Conservation (phyloP, 2,797 vertebrate species). For the Coracias cyanogaster region DNA sequence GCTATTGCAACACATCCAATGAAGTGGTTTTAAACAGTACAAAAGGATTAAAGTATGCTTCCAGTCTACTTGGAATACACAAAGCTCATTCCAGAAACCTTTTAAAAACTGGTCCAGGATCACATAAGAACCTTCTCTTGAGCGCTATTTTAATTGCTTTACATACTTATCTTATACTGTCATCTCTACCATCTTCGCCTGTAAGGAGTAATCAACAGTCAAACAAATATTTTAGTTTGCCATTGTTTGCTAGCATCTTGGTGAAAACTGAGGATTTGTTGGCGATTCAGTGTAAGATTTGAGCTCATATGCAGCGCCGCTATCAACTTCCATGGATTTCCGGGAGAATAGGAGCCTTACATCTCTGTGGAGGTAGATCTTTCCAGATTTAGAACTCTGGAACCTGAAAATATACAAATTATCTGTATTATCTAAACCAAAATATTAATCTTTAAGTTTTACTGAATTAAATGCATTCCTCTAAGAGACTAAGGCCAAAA, state of each 20-base stretch:
- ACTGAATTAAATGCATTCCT: neutral
- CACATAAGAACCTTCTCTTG: conserved; percentile 52
- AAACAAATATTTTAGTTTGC: conserved; percentile 37
- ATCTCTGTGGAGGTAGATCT: conserved; percentile 99
- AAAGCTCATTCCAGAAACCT: conserved; percentile 88
- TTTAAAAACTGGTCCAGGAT: conserved; percentile 86
- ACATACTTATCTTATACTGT: conserved; percentile 50
- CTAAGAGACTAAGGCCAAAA: neutral
- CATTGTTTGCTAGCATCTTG: conserved; percentile 87
- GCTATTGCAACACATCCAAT: conserved; percentile 98
- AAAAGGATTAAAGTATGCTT: conserved; percentile 91
- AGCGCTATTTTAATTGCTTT: conserved; percentile 52
- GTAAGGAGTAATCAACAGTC: conserved; percentile 49
- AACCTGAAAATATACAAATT: conserved; percentile 84
- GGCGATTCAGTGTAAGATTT: conserved; percentile 98
- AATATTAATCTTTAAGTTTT: neutral
- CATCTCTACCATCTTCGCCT: conserved; percentile 38
- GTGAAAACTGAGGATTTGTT: conserved; percentile 94
- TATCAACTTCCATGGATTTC: conserved; percentile 99
- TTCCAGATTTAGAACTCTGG: conserved; percentile 99
- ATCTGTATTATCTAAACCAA: neutral
- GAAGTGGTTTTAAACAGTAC: conserved; percentile 98
- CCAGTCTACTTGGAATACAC: conserved; percentile 93
- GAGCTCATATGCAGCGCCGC: conserved; percentile 98
- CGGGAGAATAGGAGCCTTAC: conserved; percentile 97